A percentile compares a stretch with the other conserved stretches of the same genome.
phyloP scores from a whole-genome alignment of 2,113 vertebrate species.

The Phylloscopus trochilus region DNA sequence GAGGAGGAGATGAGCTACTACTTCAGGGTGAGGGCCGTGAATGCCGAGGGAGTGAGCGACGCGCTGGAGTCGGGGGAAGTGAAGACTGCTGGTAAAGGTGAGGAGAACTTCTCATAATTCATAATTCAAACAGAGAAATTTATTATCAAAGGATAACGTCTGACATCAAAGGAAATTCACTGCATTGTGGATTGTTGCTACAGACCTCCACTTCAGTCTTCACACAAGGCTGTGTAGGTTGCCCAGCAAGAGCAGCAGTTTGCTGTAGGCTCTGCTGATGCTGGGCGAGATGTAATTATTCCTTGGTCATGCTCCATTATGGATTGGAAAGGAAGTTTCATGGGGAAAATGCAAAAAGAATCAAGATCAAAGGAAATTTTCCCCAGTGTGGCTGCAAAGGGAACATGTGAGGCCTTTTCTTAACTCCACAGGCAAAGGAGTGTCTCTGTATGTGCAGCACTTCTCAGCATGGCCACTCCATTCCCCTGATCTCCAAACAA shows the following conservation, averaged over 20 bases:
- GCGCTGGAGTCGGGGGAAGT: slow-evolving; percentile 80
- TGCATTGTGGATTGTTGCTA: background rate
- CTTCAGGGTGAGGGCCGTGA: slow-evolving; percentile 83
- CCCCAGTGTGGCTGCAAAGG: background rate
- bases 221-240: background rate
- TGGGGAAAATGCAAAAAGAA: background rate
- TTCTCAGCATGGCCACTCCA: background rate
- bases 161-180: background rate
- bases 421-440: background rate
- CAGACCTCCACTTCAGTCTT: background rate
- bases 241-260: background rate
- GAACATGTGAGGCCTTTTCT: background rate
- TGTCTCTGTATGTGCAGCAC: background rate
- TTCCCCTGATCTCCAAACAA: background rate
- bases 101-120: background rate
- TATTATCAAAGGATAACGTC: background rate
- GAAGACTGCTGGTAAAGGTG: slow-evolving; percentile 80
- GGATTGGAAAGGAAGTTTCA: background rate
- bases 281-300: background rate
- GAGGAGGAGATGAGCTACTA: slow-evolving; percentile 79
- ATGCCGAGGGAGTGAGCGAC: slow-evolving; percentile 76
- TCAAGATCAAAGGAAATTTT: background rate
- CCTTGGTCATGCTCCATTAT: background rate
- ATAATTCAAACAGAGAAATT: background rate
- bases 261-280: background rate